Evolutionary conservation across 2,888 invertebrate species (phyloP).

Genomic region (Xylota sylvarum): DNA sequence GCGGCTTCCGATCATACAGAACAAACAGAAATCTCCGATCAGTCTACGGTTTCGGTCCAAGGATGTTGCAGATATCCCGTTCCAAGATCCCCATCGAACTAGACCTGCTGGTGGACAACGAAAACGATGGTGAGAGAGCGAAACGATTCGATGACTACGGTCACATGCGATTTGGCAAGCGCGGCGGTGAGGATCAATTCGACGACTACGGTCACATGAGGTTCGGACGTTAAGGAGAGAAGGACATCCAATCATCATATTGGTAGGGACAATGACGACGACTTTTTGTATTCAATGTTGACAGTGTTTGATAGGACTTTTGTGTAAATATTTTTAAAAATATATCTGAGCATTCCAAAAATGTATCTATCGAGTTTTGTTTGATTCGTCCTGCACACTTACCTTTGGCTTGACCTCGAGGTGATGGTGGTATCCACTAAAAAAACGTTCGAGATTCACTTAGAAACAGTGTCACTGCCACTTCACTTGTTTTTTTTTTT

Average conservation of each 20-base stretch:
- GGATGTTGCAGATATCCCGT: slow-evolving; percentile 80
- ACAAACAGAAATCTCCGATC: slow-evolving; percentile 79
- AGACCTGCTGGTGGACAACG: slow-evolving; percentile 82
- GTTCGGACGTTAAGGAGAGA: slow-evolving; percentile 86
- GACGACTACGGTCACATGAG: slow-evolving; percentile 92
- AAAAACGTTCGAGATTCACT: slow-evolving; percentile 20
- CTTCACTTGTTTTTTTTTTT: slow-evolving; percentile 51
- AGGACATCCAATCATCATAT: background rate
- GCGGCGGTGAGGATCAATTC: slow-evolving; percentile 87
- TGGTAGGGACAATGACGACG: slow-evolving; percentile 43
- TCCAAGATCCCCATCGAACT: slow-evolving; percentile 83
- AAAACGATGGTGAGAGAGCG: slow-evolving; percentile 80
- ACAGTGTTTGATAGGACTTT: slow-evolving; percentile 12
- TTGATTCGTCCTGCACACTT: slow-evolving; percentile 34
- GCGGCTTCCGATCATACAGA: slow-evolving; percentile 42
- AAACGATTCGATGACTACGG: slow-evolving; percentile 91
- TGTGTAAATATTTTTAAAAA: slow-evolving; percentile 45
- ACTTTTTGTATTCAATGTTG: slow-evolving; percentile 12
- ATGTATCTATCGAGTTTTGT: slow-evolving; percentile 19
- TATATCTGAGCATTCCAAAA: slow-evolving; percentile 75
- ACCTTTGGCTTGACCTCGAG: slow-evolving; percentile 42
- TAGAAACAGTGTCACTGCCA: slow-evolving; percentile 48
- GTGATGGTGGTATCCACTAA: slow-evolving; percentile 1
- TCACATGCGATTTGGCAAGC: slow-evolving; percentile 88
- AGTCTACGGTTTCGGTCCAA: slow-evolving; percentile 78